A percentile compares a stretch with the other conserved stretches of the same genome.
Evolutionary conservation across 1,140 invertebrate genomes (phyloP).

Genomic region (Ceratitis capitata): DNA sequence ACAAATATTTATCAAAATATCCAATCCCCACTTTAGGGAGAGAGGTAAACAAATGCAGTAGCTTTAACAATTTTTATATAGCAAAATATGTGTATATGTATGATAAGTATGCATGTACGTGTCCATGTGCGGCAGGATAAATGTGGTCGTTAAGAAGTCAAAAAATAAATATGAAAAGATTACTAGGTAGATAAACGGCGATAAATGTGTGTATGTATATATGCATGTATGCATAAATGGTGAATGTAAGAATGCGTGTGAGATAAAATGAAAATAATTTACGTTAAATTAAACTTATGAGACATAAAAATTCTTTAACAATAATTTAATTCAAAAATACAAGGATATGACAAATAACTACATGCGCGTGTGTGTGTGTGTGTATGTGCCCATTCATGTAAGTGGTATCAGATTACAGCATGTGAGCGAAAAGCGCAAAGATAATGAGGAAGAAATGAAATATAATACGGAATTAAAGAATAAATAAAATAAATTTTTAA

Average conservation of each 20-base stretch:
- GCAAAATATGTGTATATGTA: neutral
- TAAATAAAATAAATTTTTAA: neutral
- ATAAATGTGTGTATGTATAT: too few species aligned
- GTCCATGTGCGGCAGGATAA: neutral
- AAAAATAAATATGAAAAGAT: neutral
- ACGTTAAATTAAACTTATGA: slow-evolving; percentile 12
- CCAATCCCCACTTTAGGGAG: neutral
- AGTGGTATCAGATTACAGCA: neutral
- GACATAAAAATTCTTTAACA: neutral
- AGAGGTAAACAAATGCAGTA: neutral
- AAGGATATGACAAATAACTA: neutral
- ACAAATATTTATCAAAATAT: neutral
- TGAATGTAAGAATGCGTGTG: too few species aligned
- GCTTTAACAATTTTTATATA: neutral
- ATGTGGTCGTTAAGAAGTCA: neutral
- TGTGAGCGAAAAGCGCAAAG: neutral
- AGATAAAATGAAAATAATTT: neutral
- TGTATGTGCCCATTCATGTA: too few species aligned
- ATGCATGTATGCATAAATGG: neutral
- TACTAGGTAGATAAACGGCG: neutral
- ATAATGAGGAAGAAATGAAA: neutral
- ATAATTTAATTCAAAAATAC: neutral
- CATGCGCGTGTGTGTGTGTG: too few species aligned
- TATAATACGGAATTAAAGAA: neutral
- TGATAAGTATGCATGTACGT: neutral